phyloP scores from a whole-genome alignment of 2,113 vertebrate species.

The Hiodon alosoides region DNA sequence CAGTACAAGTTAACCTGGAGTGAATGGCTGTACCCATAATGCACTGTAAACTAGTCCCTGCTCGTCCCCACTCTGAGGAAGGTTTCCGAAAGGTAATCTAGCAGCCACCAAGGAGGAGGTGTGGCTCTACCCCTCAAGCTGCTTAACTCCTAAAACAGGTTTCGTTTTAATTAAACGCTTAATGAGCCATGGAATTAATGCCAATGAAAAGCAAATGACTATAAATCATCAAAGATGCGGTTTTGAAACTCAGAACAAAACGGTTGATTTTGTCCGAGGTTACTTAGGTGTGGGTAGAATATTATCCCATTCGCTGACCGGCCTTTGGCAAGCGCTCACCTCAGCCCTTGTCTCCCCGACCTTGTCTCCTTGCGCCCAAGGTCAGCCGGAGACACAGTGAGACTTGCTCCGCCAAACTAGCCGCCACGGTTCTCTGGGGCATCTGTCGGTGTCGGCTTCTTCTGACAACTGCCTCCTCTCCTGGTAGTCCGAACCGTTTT shows the following conservation, averaged over 20 bases:
- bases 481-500: background rate
- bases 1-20: background rate
- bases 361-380: constrained; percentile 49
- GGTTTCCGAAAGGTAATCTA: constrained; percentile 57
- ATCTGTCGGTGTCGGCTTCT: constrained; percentile 25
- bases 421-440: background rate
- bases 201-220: constrained; percentile 76
- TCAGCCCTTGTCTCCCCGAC: constrained; percentile 37
- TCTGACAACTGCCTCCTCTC: constrained; percentile 7
- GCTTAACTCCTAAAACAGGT: constrained; percentile 54
- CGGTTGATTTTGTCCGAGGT: constrained; percentile 23
- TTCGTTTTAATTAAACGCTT: constrained; percentile 66
- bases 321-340: constrained; percentile 2
- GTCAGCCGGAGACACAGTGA: constrained; percentile 31
- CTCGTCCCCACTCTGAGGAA: constrained; percentile 39
- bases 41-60: constrained; percentile 13
- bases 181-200: constrained; percentile 80
- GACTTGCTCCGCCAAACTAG: constrained; percentile 25
- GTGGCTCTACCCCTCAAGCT: constrained; percentile 59
- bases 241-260: constrained; percentile 57
- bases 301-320: too few species aligned
- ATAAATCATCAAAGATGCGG: constrained; percentile 68
- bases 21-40: background rate
- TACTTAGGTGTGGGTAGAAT: background rate
- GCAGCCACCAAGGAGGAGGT: constrained; percentile 60